phyloP scores from a whole-genome alignment of 2,113 vertebrate genomes.

The Pundamilia nyererei region DNA sequence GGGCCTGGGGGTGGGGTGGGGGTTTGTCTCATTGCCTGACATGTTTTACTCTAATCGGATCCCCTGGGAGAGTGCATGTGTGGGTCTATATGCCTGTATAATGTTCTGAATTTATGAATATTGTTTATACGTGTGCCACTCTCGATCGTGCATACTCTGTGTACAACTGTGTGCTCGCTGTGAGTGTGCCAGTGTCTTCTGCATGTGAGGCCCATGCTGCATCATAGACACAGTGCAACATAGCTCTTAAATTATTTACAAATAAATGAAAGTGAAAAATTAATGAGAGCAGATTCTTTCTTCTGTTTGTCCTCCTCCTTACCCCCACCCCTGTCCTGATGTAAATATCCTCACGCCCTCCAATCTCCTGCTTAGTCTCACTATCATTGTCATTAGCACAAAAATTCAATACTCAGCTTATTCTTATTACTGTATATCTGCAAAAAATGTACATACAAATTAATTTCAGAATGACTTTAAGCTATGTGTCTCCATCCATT shows the following conservation, averaged over 20 bases:
- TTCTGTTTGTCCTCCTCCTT: background rate
- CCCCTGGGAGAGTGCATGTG: constrained; percentile 35
- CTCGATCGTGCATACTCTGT: background rate
- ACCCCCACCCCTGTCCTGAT: background rate
- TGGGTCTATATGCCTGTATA: background rate
- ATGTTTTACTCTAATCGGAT: constrained; percentile 58
- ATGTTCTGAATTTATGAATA: background rate
- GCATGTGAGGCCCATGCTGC: background rate
- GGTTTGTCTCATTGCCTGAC: constrained; percentile 10
- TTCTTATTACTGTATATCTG: background rate
- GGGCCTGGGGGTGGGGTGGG: background rate
- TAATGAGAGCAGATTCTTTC: constrained; percentile 49
- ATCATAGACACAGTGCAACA: constrained; percentile 7
- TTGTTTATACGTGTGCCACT: background rate
- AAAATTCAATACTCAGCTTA: background rate
- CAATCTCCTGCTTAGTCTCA: background rate
- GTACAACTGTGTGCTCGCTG: background rate
- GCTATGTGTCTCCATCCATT: background rate
- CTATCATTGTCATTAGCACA: background rate
- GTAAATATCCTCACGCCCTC: background rate
- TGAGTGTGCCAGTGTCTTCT: background rate
- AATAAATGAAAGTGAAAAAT: constrained; percentile 56
- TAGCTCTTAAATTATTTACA: constrained; percentile 56
- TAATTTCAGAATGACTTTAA: background rate
- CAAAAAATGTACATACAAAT: background rate